Conservation (phyloP, 2,797 vertebrate genomes). For the Lacerta viridis region DNA sequence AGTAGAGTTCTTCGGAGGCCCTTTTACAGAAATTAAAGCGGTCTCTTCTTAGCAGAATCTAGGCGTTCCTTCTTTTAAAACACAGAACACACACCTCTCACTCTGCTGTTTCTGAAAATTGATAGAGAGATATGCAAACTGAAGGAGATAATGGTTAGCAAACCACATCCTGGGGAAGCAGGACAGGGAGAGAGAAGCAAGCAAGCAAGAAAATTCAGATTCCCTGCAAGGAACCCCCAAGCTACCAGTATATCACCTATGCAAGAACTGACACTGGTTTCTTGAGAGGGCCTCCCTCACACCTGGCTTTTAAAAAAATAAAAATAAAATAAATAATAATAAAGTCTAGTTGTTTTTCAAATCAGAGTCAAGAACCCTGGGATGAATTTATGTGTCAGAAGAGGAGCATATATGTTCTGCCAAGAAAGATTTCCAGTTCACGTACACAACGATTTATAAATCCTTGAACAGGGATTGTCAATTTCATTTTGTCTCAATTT, state of each 20-base stretch:
- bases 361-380: accelerated
- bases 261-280: accelerated
- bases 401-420: accelerated
- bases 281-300: accelerated
- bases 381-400: accelerated
- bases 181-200: accelerated
- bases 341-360: neutral
- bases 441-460: too few relatives aligned
- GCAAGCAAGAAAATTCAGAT: neutral
- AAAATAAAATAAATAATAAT: too few relatives aligned
- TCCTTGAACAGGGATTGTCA: too few relatives aligned
- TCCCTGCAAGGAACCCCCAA: neutral
- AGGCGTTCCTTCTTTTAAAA: neutral
- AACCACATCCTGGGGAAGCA: neutral
- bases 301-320: too few relatives aligned
- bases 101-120: neutral
- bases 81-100: neutral
- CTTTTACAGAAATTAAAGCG: too few relatives aligned
- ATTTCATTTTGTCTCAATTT: too few relatives aligned
- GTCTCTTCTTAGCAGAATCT: neutral
- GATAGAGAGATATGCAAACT: neutral
- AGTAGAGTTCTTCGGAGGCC: too few relatives aligned
- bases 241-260: too few relatives aligned
- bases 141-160: neutral
- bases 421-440: neutral